A percentile compares a stretch with the other conserved stretches of the same genome.
Conservation (phyloP, 2,113 vertebrate species). For the Triplophysa dalaica region DNA sequence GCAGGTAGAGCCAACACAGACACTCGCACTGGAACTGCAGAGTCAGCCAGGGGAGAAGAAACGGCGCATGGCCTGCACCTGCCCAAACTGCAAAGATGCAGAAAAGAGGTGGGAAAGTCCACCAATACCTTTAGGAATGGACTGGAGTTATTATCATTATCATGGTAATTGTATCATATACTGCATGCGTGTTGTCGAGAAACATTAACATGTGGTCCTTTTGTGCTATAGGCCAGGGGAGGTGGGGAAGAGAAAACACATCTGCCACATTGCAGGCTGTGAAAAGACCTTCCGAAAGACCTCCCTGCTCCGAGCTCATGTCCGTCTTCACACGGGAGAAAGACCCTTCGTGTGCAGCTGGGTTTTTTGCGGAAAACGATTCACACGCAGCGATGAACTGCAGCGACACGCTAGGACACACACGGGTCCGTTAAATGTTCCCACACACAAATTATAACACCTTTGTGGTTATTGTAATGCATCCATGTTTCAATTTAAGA, state of each 20-base stretch:
- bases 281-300: constrained; percentile 96
- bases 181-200: background rate
- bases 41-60: constrained; percentile 88
- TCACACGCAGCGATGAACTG: constrained; percentile 93
- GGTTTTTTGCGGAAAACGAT: constrained; percentile 94
- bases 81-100: constrained; percentile 96
- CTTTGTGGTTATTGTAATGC: background rate
- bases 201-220: background rate
- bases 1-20: constrained; percentile 91
- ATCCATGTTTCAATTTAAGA: background rate
- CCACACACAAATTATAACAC: background rate
- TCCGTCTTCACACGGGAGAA: constrained; percentile 92
- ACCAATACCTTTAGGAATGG: too few relatives aligned
- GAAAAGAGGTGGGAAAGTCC: constrained; percentile 82
- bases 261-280: constrained; percentile 93
- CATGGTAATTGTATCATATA: background rate
- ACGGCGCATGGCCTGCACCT: constrained; percentile 94
- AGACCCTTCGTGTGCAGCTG: constrained; percentile 95
- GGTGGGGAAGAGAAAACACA: constrained; percentile 93
- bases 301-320: constrained; percentile 89
- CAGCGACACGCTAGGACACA: constrained; percentile 93
- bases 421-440: constrained; percentile 77
- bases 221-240: constrained; percentile 80
- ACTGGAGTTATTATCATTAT: too few relatives aligned
- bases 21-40: constrained; percentile 82